Evolutionary conservation across 1,140 invertebrate species (phyloP).

Genomic region (Drosophila sechellia): DNA sequence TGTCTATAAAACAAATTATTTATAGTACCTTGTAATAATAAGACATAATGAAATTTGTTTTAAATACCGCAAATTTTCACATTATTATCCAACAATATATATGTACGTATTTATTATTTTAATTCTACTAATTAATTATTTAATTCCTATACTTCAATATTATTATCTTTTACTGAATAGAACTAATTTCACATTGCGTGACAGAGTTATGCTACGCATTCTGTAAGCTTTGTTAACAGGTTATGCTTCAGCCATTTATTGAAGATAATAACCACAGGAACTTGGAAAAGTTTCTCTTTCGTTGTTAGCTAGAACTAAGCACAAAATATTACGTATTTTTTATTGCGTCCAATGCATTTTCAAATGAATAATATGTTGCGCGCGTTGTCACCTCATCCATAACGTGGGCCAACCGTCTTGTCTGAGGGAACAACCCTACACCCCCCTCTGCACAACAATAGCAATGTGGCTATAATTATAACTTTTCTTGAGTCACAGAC

Average conservation of each 20-base stretch:
- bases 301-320: not conserved
- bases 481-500: constrained; percentile 61
- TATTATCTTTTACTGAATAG: too few species aligned
- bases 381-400: constrained; percentile 70
- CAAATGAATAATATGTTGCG: constrained; percentile 26
- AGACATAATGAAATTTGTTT: too few species aligned
- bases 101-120: too few species aligned
- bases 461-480: constrained; percentile 62
- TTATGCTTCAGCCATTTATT: constrained; percentile 8
- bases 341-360: constrained; percentile 6
- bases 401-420: constrained; percentile 51
- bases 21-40: too few species aligned
- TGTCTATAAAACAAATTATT: too few species aligned
- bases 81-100: too few species aligned
- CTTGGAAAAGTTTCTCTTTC: not conserved
- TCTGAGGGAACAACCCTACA: constrained; percentile 11
- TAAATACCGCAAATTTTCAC: too few species aligned
- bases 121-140: too few species aligned
- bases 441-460: not conserved
- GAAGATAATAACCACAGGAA: constrained; percentile 10
- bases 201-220: not conserved
- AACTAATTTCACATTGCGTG: too few species aligned
- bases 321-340: not conserved
- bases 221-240: constrained; percentile 18
- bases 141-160: too few species aligned